Conservation (phyloP, 2,113 vertebrate species). For the Danionella cerebrum region DNA sequence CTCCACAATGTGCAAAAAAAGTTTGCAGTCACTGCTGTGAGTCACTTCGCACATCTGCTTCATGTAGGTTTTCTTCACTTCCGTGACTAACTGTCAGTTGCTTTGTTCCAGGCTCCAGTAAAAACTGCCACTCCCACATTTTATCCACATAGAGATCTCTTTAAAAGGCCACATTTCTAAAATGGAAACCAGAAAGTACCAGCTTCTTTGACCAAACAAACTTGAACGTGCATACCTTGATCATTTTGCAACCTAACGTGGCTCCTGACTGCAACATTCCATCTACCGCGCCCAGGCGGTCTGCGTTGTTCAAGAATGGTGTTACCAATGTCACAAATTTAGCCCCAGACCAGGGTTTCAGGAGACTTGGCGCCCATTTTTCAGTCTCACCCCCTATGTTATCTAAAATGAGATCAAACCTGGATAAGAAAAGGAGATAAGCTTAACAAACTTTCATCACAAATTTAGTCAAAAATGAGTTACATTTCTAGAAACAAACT, state of each 20-base stretch:
- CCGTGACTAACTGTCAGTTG: not conserved
- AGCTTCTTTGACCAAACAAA: not conserved
- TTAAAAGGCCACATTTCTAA: not conserved
- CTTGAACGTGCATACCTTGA: slow-evolving; percentile 69
- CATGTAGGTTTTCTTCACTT: not conserved
- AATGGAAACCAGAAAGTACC: not conserved
- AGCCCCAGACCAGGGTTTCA: slow-evolving; percentile 90
- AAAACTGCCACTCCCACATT: not conserved
- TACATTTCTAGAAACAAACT: slow-evolving; percentile 60
- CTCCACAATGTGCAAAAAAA: too few relatives aligned
- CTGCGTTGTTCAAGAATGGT: slow-evolving; percentile 87
- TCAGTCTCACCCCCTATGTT: slow-evolving; percentile 86
- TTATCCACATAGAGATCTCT: not conserved
- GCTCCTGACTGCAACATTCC: slow-evolving; percentile 83
- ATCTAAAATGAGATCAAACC: slow-evolving; percentile 86
- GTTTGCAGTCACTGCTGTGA: too few relatives aligned
- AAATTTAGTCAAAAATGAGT: not conserved
- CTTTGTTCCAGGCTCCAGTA: not conserved
- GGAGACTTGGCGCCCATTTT: slow-evolving; percentile 73
- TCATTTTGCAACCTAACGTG: slow-evolving; percentile 73
- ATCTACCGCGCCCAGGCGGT: slow-evolving; percentile 82
- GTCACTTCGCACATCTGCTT: not conserved
- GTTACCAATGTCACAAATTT: slow-evolving; percentile 89
- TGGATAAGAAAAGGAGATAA: slow-evolving; percentile 22
- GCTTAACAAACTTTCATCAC: not conserved